A percentile compares a stretch with the other conserved stretches of the same genome.
Conservation (phyloP, 2,888 invertebrate genomes). For the Heliothis peltigera region DNA sequence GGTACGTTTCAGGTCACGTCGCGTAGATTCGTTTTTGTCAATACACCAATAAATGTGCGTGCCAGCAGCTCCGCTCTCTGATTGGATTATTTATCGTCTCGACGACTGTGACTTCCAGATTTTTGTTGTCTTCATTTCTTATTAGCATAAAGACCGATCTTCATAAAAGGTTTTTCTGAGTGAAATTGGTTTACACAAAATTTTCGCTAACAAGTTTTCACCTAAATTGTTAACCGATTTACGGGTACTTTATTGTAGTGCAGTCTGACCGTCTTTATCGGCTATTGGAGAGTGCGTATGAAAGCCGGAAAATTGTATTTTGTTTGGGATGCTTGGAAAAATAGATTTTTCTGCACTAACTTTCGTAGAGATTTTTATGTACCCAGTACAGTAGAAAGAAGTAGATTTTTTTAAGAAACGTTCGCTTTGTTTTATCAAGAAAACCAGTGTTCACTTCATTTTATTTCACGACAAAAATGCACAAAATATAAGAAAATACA, state of each 20-base stretch:
- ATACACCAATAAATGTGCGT: slow-evolving; percentile 39
- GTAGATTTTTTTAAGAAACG: no score
- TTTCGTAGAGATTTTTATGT: no score
- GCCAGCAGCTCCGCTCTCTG: slow-evolving; percentile 2
- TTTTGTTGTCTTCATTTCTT: neutral
- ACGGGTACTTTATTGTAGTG: neutral
- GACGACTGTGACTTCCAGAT: neutral
- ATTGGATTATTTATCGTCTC: slow-evolving; percentile 34
- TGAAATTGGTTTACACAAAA: no score
- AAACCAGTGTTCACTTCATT: no score
- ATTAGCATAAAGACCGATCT: neutral
- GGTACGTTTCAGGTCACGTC: slow-evolving; percentile 45
- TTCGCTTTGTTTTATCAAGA: no score
- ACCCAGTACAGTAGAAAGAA: no score
- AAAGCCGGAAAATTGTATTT: no score
- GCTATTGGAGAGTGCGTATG: no score
- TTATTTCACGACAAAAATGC: neutral
- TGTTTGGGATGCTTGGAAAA: no score
- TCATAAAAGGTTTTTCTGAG: neutral
- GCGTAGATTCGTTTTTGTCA: slow-evolving; percentile 25
- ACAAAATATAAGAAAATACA: no score
- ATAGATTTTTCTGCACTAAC: no score
- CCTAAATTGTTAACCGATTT: no score
- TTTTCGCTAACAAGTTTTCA: neutral
- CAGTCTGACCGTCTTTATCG: neutral